Evolutionary conservation across 2,888 invertebrate genomes (phyloP).

Genomic region (Patella pellucida): DNA sequence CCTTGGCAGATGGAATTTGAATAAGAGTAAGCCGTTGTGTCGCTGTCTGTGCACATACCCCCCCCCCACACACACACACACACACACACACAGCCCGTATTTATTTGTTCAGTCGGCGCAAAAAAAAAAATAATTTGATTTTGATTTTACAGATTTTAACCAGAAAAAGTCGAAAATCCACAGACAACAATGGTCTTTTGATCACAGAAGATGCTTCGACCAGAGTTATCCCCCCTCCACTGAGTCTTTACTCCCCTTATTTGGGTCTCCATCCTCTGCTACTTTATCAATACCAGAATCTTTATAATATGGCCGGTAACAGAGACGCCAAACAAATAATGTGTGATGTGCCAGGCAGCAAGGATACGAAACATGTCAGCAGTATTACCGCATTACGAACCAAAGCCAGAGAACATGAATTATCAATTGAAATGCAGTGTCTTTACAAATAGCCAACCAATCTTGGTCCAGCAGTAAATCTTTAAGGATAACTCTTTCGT

Average conservation of each 20-base stretch:
- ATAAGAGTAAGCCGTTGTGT: no score
- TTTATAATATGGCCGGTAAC: not conserved
- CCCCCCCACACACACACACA: no score
- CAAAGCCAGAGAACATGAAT: conserved; percentile 55
- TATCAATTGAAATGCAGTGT: conserved; percentile 45
- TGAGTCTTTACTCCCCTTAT: conserved; percentile 19
- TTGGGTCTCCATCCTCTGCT: conserved; percentile 31
- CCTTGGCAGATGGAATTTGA: not conserved
- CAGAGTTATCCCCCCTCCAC: not conserved
- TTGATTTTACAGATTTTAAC: no score
- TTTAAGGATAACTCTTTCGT: no score
- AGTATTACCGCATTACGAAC: conserved; percentile 52
- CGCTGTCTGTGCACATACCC: no score
- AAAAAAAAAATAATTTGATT: no score
- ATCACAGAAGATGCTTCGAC: not conserved
- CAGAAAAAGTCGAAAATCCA: no score
- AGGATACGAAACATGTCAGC: conserved; percentile 41
- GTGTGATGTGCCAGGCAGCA: conserved; percentile 31
- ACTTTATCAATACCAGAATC: conserved; percentile 19
- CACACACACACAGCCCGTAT: no score
- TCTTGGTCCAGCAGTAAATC: no score
- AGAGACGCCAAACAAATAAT: not conserved
- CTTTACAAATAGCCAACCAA: no score
- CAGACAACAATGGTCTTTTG: no score
- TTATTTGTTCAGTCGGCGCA: not conserved